Percentiles rank a stretch among this genome's conserved stretches.
phyloP scores from a whole-genome alignment of 2,113 vertebrate genomes.

The Geococcyx californianus region DNA sequence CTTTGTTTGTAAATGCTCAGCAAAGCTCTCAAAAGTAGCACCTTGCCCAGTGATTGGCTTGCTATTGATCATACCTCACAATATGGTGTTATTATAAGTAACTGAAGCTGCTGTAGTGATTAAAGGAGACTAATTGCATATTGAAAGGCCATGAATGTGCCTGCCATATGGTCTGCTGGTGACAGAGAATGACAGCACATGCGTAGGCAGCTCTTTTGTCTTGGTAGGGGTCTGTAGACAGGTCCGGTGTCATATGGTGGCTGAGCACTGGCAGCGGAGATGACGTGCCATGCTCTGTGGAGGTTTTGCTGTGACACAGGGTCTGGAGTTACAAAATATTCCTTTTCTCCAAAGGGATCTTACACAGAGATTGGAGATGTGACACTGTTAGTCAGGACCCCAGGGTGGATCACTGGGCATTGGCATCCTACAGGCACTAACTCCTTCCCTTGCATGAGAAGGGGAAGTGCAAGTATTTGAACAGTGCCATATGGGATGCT shows the following conservation, averaged over 20 bases:
- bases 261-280: rapidly evolving
- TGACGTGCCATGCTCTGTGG: background rate
- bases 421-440: background rate
- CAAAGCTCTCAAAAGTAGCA: background rate
- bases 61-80: background rate
- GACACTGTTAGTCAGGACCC: background rate
- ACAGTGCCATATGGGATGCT: background rate
- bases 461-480: background rate
- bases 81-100: background rate
- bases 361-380: background rate
- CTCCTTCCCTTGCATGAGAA: background rate
- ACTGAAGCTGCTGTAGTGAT: background rate
- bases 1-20: background rate
- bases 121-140: background rate
- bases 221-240: background rate
- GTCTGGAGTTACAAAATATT: background rate
- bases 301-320: background rate
- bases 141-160: background rate
- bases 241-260: rapidly evolving
- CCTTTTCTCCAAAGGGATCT: background rate
- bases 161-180: background rate
- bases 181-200: rapidly evolving
- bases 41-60: background rate
- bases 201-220: background rate
- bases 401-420: rapidly evolving